These are phyloP conservation scores for Cactoblastis cactorum DNA, from an alignment of 2,888 invertebrate species.

Conservation along the genomic window DNA sequence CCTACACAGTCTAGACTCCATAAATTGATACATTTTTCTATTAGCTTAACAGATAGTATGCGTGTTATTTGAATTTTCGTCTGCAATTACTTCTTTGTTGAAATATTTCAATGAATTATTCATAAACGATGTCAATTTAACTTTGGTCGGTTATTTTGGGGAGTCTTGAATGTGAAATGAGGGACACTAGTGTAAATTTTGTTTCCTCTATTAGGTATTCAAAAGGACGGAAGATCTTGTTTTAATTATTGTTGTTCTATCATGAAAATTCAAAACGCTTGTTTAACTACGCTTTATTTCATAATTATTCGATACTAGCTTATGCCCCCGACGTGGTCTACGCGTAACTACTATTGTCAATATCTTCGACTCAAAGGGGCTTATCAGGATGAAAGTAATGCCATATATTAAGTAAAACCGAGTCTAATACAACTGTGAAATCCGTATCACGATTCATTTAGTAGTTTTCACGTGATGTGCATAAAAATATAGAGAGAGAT, in stretches of 20 bases:
- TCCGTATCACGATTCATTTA: too few relatives aligned
- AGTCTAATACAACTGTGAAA: too few relatives aligned
- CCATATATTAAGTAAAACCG: too few relatives aligned
- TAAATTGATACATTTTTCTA: constrained; percentile 14
- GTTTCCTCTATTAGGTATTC: neutral
- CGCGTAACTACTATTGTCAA: too few relatives aligned
- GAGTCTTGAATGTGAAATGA: neutral
- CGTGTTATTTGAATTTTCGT: constrained; percentile 11
- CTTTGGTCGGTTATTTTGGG: neutral
- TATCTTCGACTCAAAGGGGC: too few relatives aligned
- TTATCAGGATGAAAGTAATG: too few relatives aligned
- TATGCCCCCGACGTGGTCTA: too few relatives aligned
- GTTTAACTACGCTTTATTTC: too few relatives aligned
- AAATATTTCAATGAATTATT: constrained; percentile 18
- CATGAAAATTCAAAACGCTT: neutral
- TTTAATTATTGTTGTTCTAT: neutral
- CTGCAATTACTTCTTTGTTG: constrained; percentile 14
- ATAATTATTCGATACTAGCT: too few relatives aligned
- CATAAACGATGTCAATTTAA: constrained; percentile 3
- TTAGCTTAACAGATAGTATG: constrained; percentile 10
- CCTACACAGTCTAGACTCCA: constrained; percentile 7
- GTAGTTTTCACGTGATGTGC: too few relatives aligned
- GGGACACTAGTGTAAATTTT: neutral
- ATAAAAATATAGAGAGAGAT: too few relatives aligned
- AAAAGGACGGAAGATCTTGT: neutral